Evolutionary conservation across 30 jellyfish, hydroid and myxozoan genomes (phyloP).

Genomic region (Clytia hemisphaerica): DNA sequence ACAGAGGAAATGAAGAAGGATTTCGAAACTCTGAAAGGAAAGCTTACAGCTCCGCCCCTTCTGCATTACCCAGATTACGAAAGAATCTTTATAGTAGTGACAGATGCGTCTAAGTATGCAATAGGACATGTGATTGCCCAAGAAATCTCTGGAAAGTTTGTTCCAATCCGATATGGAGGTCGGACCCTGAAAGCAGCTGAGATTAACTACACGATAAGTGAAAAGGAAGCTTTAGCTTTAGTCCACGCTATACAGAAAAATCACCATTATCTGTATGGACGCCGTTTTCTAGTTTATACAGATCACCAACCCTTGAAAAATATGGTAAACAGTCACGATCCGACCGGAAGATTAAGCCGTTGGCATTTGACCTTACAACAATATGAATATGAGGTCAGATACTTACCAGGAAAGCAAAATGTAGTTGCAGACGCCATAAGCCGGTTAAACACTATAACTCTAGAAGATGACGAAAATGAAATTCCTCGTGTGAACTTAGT

Average conservation of each 20-base stretch:
- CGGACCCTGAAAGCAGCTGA: constrained; percentile 32
- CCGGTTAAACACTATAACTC: too few relatives aligned
- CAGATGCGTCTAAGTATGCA: constrained; percentile 58
- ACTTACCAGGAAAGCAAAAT: constrained; percentile 48
- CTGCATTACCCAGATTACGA: constrained; percentile 28
- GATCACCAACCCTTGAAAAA: constrained; percentile 42
- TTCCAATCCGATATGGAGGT: constrained; percentile 39
- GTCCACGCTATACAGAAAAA: too few relatives aligned
- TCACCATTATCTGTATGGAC: constrained; percentile 37
- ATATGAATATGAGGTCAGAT: constrained; percentile 28
- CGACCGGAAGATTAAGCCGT: constrained; percentile 38
- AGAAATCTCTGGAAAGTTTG: too few relatives aligned
- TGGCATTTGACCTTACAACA: constrained; percentile 49
- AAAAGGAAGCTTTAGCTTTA: constrained; percentile 44
- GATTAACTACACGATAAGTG: constrained; percentile 27
- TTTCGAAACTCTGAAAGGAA: too few relatives aligned
- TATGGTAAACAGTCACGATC: constrained; percentile 40
- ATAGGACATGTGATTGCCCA: constrained; percentile 48
- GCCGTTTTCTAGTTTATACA: constrained; percentile 34
- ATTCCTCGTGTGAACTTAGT: too few relatives aligned
- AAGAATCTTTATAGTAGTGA: constrained; percentile 14
- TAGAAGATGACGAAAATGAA: too few relatives aligned
- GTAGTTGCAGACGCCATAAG: constrained; percentile 46
- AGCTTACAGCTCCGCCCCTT: constrained; percentile 34
- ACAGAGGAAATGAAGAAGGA: constrained; percentile 3